Percentiles rank a stretch among this genome's conserved stretches.
Evolutionary conservation across 1,140 invertebrate species (phyloP).

Genomic region (Drosophila repleta): DNA sequence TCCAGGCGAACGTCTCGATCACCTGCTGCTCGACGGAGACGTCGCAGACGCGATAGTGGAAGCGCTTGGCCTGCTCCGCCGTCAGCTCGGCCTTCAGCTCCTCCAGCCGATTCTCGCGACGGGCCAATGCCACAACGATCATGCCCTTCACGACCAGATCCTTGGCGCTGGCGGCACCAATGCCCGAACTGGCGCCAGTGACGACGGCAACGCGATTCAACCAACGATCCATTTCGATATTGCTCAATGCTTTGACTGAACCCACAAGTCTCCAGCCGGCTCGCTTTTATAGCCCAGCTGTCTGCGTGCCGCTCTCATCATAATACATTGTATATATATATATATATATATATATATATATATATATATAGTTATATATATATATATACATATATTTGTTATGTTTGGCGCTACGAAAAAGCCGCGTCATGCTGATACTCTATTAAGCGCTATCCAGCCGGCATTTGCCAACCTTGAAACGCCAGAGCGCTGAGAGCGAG

Average conservation of each 20-base stretch:
- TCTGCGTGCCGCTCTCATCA: background rate
- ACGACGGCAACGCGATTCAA: constrained; percentile 73
- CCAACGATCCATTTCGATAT: constrained; percentile 70
- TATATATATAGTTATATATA: too few relatives aligned
- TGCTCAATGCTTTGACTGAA: background rate
- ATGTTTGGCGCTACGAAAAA: constrained; percentile 2
- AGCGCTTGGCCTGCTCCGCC: constrained; percentile 70
- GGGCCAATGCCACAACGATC: constrained; percentile 88
- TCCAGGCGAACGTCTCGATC: constrained; percentile 87
- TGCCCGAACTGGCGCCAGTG: constrained; percentile 85
- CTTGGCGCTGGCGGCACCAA: constrained; percentile 84
- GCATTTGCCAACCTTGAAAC: background rate
- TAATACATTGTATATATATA: too few relatives aligned
- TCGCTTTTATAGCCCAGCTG: constrained; percentile 1
- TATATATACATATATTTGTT: too few relatives aligned
- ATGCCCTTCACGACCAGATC: constrained; percentile 85
- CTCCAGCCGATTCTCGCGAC: constrained; percentile 85
- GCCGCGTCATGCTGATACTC: constrained; percentile 30
- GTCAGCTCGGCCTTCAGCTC: constrained; percentile 76
- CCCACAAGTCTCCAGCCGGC: too few relatives aligned
- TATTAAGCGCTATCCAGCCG: constrained; percentile 15
- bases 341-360: too few relatives aligned
- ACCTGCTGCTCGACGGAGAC: constrained; percentile 88
- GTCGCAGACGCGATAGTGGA: constrained; percentile 86
- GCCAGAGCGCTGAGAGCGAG: background rate